Conservation (phyloP, 2,888 invertebrate genomes). For the Osedax fenrisi region DNA sequence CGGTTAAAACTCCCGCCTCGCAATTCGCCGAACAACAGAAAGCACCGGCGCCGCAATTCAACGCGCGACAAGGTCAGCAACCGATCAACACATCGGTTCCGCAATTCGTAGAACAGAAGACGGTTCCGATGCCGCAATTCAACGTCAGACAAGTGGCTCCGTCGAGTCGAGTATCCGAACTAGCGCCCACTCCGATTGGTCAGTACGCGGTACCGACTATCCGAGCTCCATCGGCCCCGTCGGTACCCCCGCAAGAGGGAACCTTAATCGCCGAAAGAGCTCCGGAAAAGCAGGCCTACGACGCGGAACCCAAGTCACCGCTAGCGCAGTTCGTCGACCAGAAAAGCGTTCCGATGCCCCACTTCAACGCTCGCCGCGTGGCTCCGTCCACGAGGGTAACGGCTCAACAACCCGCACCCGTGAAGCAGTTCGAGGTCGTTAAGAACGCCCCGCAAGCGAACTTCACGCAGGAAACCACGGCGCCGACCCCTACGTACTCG, state of each 20-base stretch:
- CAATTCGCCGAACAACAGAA: conserved; percentile 29
- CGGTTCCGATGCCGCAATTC: conserved; percentile 43
- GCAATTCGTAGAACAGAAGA: not conserved
- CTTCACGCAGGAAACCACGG: too few species aligned
- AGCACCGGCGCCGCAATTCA: conserved; percentile 42
- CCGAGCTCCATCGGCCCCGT: not conserved
- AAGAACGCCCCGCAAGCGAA: too few species aligned
- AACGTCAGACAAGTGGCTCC: not conserved
- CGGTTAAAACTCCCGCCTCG: conserved; percentile 7
- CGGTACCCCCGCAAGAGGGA: not conserved
- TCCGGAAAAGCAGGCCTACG: too few species aligned
- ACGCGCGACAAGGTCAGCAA: not conserved
- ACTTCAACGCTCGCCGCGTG: not conserved
- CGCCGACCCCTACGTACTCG: not conserved
- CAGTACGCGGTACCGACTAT: conserved; percentile 18
- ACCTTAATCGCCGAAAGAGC: not conserved
- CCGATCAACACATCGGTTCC: too few species aligned
- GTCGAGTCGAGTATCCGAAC: not conserved
- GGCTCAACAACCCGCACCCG: too few species aligned
- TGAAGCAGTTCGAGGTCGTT: too few species aligned
- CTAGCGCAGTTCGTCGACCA: not conserved
- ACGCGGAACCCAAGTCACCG: too few species aligned
- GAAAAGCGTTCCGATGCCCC: conserved; percentile 44
- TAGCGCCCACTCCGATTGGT: conserved; percentile 11
- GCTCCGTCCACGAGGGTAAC: not conserved